Conservation (phyloP, 2,113 vertebrate genomes). For the Azemiops feae region DNA sequence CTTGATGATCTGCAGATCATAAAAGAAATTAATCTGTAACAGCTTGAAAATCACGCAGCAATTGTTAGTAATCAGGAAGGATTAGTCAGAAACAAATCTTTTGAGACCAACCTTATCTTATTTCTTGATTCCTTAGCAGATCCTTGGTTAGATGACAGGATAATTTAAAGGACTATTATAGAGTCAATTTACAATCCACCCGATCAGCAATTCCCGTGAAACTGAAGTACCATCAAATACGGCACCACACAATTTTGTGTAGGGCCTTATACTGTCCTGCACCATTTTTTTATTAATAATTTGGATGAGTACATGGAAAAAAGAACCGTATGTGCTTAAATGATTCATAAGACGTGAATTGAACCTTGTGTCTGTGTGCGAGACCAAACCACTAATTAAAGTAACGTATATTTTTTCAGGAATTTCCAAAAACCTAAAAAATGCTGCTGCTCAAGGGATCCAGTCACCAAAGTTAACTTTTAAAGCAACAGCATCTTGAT, state of each 20-base stretch:
- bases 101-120: neutral
- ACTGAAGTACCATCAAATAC: neutral
- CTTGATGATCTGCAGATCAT: neutral
- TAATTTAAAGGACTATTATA: neutral
- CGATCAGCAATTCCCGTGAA: neutral
- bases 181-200: neutral
- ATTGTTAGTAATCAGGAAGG: neutral
- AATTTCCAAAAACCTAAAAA: neutral
- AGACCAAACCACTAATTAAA: neutral
- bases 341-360: neutral
- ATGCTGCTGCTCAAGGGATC: neutral
- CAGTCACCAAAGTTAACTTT: neutral
- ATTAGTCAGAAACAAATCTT: neutral
- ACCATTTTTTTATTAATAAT: neutral
- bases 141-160: neutral
- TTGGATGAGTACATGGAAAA: neutral
- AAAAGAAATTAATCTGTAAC: neutral
- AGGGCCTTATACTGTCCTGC: neutral
- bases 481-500: neutral
- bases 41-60: neutral
- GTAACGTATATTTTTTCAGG: neutral
- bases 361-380: neutral
- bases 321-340: neutral
- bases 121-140: neutral
- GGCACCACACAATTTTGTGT: neutral